phyloP scores from a whole-genome alignment of 2,888 invertebrate genomes.

The Polymixis flavicincta region DNA sequence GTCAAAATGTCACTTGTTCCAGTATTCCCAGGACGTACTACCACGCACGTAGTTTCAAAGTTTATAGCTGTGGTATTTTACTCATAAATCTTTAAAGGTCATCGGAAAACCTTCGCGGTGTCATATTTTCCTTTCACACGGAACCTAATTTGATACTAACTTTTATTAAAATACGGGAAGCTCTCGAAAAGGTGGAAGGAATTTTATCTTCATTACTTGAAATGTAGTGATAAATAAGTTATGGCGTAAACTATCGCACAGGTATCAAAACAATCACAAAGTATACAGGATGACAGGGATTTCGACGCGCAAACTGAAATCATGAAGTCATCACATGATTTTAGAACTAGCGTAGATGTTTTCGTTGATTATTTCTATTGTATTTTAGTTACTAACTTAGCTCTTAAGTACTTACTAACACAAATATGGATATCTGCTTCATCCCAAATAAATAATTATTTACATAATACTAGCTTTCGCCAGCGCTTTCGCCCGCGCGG shows the following conservation, averaged over 20 bases:
- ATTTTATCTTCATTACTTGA: constrained; percentile 20
- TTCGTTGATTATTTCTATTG: no score
- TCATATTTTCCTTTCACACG: constrained; percentile 43
- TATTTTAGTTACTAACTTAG: no score
- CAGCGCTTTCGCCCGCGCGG: no score
- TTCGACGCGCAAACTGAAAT: no score
- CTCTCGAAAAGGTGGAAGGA: constrained; percentile 21
- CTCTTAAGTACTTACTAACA: no score
- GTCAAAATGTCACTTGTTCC: constrained; percentile 42
- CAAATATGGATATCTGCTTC: no score
- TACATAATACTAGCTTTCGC: no score
- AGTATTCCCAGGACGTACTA: constrained; percentile 44
- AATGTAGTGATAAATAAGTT: constrained; percentile 32
- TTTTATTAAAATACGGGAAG: constrained; percentile 42
- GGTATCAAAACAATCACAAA: neutral
- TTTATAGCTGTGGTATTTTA: constrained; percentile 55
- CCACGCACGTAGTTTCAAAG: constrained; percentile 51
- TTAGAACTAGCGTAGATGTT: no score
- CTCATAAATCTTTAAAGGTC: constrained; percentile 60
- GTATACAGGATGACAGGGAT: neutral
- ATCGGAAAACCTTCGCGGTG: constrained; percentile 43
- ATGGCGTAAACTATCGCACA: neutral
- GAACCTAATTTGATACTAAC: constrained; percentile 38
- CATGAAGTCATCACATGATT: no score
- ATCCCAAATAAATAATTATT: no score